Base-by-base conservation (phyloP, 2,113 vertebrate genomes). In the Sylvietta virens region DNA sequence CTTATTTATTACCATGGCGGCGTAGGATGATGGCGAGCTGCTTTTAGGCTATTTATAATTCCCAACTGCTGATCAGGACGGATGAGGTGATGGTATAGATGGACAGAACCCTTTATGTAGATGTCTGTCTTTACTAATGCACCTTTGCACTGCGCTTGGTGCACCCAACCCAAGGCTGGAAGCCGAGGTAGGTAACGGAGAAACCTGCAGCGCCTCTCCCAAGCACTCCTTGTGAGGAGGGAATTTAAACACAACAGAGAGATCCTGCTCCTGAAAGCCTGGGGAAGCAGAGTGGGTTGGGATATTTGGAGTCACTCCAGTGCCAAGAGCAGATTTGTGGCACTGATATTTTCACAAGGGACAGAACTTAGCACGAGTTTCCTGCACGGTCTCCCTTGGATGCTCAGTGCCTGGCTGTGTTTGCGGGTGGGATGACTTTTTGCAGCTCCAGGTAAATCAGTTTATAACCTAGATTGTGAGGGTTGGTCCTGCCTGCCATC, bases 1-100 rank as follows among this genome's bases (percentile, higher is more conserved):
- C 90, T 94, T 97, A 96, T 93, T 98, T 97, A 97, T 97, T 98
- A 96, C 78, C 83, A 78, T 82, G 78, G 86, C 11, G 58, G 90
- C 21, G 23, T 16, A 93, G 95, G 81, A 96, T n/a, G 71, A 96
- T 77, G 93, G 62, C 90, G 92, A 95, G 95, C 90, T 97, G 79
- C 76, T 94, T 95, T 97, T 92, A 94, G 87, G 83, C 89, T 95
- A 91, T 97, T 96, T 97, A 85, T 95, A 97, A 97, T 88, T 93
- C 77, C 58, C 90, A 94, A 76, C 51, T 86, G 91, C 95, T 97
- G 95, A 96, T 96, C 94, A 96, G 82, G 95, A 95, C 82, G 20
- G 53, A 97, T 95, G 94, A 94, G 84, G 81, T 79, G 47, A 96
- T 94, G 40, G 28, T 58, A 57, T 22, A 48, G 81, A 44, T 33